Base-by-base conservation (phyloP, 1,140 invertebrate genomes). In the Diuraphis noxia region DNA sequence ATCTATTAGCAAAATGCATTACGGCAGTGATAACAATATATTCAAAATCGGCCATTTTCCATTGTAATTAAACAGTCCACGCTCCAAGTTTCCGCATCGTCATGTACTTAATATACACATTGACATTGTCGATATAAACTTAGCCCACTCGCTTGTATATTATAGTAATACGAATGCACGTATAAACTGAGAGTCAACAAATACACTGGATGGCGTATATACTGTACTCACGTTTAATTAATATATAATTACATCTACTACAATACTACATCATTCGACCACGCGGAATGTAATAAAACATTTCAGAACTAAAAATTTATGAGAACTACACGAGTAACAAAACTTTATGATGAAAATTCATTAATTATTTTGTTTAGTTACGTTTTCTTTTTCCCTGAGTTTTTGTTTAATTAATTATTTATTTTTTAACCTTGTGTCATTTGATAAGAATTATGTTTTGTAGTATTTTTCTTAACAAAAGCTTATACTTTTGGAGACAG, bases 361-460 rank as follows among this genome's bases (percentile, higher is more conserved):
- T 72, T 72, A 72, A 72, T 72, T 72, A 72, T 72, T n/a, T n/a
- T 5, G n/a, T 72, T 72, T n/a, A 4, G 30, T 72, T 72, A 4
- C 30, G 34, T 72, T 72, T n/a, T 17, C 3, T 13, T n/a, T 72
- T 49, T 23, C 4, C n/a, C n/a, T 5, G 30, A n/a, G 30, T 21
- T 72, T 72, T 72, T 63, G 56, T n/a, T 72, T 72, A n/a, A n/a
- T 21, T 72, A n/a, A 72, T n/a, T 72, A 72, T 72, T 72, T 72
- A n/a, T 72, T 72, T 72, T 72, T 72, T n/a, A 17, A 34, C 13
- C 56, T 72, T n/a, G 30, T n/a, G 56, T n/a, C n/a, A 72, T 72
- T 72, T 72, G 56, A 72, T 72, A 72, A 72, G 30, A n/a, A 72
- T 30, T 72, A n/a, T 17, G 56, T 63, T 63, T 8, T 9, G 43